phyloP scores from a whole-genome alignment of 2,797 vertebrate genomes.

The Pseudochirops cupreus region DNA sequence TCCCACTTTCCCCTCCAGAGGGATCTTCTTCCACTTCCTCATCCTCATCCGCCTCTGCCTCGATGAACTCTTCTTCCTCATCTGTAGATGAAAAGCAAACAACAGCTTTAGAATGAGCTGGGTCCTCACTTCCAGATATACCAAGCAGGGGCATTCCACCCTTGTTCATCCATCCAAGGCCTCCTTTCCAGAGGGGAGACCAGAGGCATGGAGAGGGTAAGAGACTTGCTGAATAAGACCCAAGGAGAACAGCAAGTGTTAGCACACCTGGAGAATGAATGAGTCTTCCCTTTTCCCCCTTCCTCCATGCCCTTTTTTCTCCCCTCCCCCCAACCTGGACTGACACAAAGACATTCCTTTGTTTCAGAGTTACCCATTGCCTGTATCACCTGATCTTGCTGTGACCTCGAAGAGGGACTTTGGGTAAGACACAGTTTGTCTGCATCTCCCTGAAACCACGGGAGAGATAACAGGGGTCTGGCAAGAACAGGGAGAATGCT shows the following conservation, averaged over 20 bases:
- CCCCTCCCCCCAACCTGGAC: not conserved
- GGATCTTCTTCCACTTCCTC: constrained; percentile 74
- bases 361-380: not conserved
- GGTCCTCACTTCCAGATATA: not conserved
- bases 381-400: not conserved
- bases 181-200: not conserved
- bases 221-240: not conserved
- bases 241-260: not conserved
- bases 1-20: constrained; percentile 73
- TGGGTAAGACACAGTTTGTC: not conserved
- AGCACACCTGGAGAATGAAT: not conserved
- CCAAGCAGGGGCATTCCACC: not conserved
- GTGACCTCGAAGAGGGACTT: not conserved
- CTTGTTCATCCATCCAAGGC: not conserved
- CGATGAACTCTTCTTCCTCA: constrained; percentile 85
- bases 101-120: not conserved
- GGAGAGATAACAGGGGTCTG: not conserved
- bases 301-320: not conserved
- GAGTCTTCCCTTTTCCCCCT: not conserved
- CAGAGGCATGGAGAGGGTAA: not conserved
- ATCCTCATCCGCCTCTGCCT: constrained; percentile 81
- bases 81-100: constrained; percentile 72
- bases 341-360: not conserved
- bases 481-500: not conserved
- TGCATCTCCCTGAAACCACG: not conserved